Evolutionary conservation across 2,888 invertebrate genomes (phyloP).

Genomic region (Saturnia japonica): DNA sequence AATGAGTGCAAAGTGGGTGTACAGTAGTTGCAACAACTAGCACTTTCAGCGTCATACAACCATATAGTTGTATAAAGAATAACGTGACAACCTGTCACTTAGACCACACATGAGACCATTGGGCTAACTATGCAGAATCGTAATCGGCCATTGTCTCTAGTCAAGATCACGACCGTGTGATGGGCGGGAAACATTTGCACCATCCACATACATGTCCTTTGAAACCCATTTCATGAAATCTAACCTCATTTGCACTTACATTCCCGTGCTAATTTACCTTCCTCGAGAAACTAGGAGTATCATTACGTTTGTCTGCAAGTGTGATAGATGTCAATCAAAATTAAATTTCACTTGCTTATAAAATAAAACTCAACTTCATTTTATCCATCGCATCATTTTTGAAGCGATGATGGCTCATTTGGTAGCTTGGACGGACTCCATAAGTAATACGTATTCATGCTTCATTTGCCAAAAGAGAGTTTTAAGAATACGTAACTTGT

Average conservation of each 20-base stretch:
- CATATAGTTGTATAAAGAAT: neutral
- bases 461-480: too few species aligned
- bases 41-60: neutral
- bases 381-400: too few species aligned
- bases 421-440: too few species aligned
- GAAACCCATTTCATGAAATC: neutral
- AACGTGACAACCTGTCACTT: constrained; percentile 30
- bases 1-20: neutral
- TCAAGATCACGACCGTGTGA: constrained; percentile 67
- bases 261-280: neutral
- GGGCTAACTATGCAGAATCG: constrained; percentile 57
- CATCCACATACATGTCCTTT: neutral
- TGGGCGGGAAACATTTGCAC: constrained; percentile 42
- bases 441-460: too few species aligned
- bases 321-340: neutral
- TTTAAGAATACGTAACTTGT: too few species aligned
- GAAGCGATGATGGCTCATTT: too few species aligned
- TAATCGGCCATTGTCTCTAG: constrained; percentile 73
- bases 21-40: neutral
- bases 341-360: too few species aligned
- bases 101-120: constrained; percentile 41
- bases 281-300: neutral
- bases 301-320: neutral
- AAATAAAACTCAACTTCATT: too few species aligned
- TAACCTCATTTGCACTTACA: constrained; percentile 3